Conservation (phyloP, 2,113 vertebrate species). For the Chaetops frenatus region DNA sequence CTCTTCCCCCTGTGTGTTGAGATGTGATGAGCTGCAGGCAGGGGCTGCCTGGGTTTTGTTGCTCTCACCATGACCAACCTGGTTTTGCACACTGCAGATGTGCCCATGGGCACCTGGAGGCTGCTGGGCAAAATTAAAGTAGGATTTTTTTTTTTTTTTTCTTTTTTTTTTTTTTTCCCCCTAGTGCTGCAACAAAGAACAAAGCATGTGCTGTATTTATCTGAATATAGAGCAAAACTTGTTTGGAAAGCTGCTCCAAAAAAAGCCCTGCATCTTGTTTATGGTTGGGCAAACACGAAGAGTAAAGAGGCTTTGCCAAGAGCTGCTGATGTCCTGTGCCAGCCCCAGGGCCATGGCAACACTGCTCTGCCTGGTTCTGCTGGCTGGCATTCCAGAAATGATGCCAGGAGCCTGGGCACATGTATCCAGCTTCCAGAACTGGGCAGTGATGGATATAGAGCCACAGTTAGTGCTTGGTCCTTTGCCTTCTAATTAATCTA, state of each 20-base stretch:
- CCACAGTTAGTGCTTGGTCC: background rate
- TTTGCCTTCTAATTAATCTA: background rate
- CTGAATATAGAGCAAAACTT: background rate
- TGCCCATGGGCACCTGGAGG: background rate
- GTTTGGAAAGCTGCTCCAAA: background rate
- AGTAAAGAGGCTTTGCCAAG: background rate
- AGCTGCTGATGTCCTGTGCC: background rate
- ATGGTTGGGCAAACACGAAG: background rate
- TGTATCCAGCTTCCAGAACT: background rate
- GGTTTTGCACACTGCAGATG: background rate
- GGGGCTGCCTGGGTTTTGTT: background rate
- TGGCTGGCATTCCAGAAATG: background rate
- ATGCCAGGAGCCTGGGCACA: background rate
- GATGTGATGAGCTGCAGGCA: background rate
- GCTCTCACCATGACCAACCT: background rate
- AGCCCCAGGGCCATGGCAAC: background rate
- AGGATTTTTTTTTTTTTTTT: background rate
- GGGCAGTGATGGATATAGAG: background rate
- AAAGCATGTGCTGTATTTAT: background rate
- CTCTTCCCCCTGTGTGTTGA: fast-evolving
- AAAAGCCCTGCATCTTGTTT: background rate
- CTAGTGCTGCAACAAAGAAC: background rate
- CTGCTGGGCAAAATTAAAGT: background rate
- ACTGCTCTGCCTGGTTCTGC: background rate
- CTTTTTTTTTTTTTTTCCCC: background rate